Base-by-base conservation (phyloP, 2,797 vertebrate genomes). In the Neosalanx taihuensis region DNA sequence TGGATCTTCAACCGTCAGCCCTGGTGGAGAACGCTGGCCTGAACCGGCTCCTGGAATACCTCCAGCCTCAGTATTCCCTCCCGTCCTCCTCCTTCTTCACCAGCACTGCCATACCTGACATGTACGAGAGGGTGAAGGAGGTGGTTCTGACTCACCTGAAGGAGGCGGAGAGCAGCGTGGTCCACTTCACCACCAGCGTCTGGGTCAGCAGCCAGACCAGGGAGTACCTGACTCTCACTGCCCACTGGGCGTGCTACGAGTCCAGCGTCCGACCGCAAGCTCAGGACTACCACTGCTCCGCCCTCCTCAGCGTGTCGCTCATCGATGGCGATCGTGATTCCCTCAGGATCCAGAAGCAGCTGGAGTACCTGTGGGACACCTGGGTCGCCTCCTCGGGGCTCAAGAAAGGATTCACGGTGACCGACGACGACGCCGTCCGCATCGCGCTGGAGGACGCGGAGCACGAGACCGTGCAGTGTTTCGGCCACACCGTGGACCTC, bases 1-100 rank as follows among this genome's bases (percentile, higher is more conserved):
- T 99, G 90, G 97, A 98, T 91, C 96, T 99, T 85, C 97, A 98
- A 94, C 98, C 96, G 85, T 98, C 96, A 84, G 93, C 96, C 71
- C 83, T 97, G 85, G 95, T 98, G 82, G 96, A 98, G 91, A 98
- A 95, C 58, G 80, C 95, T 83, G 98, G 97, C 88, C 94, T 99
- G 79, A 95, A 89, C 86, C 87, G 97, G 91, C 92, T 99, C 86
- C 93, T 99, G 7, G 95, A 95, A 89, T 96, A 94, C 91, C 92
- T 99, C 91, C 95, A 96, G 89, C 96, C 96, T 85, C 96, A 95
- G 84, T 99, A 99, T 92, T 93, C 95, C 79, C 83, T 96, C 76
- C 97, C 97, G 77, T 85, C 95, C 37, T 94, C 96, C 18, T 94
- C 96, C 71, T 97, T 95, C 85, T 98, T 99, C 91, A 98, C 96